These are phyloP conservation scores for Megastigmus dorsalis DNA, from an alignment of 2,888 invertebrate genomes.

Conservation along the genomic window DNA sequence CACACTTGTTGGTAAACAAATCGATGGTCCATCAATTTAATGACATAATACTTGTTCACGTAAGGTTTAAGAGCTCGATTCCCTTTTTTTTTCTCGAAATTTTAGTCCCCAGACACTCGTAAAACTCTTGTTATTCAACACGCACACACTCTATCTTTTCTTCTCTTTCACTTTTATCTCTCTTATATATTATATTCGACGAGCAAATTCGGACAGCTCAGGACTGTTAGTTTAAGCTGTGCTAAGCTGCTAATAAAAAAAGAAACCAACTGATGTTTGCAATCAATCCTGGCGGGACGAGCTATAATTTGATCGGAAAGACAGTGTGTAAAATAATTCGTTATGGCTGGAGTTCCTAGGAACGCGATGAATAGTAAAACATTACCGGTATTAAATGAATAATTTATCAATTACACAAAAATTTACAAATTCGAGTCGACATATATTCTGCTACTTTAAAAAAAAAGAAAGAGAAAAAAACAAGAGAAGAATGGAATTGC, in stretches of 20 bases:
- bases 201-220: slow-evolving; percentile 34
- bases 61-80: slow-evolving; percentile 45
- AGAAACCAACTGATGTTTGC: slow-evolving; percentile 12
- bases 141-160: slow-evolving; percentile 42
- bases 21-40: slow-evolving; percentile 48
- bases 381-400: slow-evolving; percentile 43
- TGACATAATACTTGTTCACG: slow-evolving; percentile 46
- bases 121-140: slow-evolving; percentile 49
- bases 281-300: slow-evolving; percentile 15
- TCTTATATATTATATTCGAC: slow-evolving; percentile 38
- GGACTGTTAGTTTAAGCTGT: slow-evolving; percentile 35
- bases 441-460: slow-evolving; percentile 28
- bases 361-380: slow-evolving; percentile 43
- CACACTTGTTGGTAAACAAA: slow-evolving; percentile 47
- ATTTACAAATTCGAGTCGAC: slow-evolving; percentile 47
- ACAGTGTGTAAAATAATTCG: slow-evolving; percentile 17
- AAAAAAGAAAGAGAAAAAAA: slow-evolving; percentile 28
- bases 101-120: slow-evolving; percentile 48
- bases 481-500: slow-evolving; percentile 39
- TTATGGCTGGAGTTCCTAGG: slow-evolving; percentile 25
- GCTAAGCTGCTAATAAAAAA: slow-evolving; percentile 26
- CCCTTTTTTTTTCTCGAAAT: slow-evolving; percentile 27
- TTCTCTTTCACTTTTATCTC: slow-evolving; percentile 40
- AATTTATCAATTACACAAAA: slow-evolving; percentile 51
- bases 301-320: slow-evolving; percentile 6